Evolutionary conservation across 2,888 invertebrate species (phyloP), one percentile per base, ranked within the genome.

Genomic region (Diabrotica balteata): DNA sequence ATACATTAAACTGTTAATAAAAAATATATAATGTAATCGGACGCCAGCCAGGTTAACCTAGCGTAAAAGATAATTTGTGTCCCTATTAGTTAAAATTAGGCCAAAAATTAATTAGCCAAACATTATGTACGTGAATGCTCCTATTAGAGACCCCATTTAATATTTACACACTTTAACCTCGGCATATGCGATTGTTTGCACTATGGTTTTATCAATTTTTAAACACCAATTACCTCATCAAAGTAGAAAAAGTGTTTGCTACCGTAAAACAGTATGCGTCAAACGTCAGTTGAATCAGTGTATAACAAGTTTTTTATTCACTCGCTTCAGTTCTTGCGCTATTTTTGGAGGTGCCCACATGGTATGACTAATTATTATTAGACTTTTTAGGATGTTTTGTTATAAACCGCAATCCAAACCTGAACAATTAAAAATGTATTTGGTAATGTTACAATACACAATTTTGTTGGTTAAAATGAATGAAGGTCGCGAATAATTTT

Each of bases 181-280:
- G 42, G 57, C 67, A 72, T 68, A 70, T 68, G 72, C 62, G 63
- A 43, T 43, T 72, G 68, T 72, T 72, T 72, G 58, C 59, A 62
- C 57, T 63, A 60, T 50, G 50, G 50, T 47, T 64, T 72, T 72
- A 72, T 72, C 70, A 59, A 50, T 55, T 66, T 70, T 72, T 68
- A 69, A 69, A 62, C 72, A 67, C 51, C 66, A 69, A 72, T 72
- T 71, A 72, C 45, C 17, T 47, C 32, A 9, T 47, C 63, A 59
- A 64, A 50, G 67, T 67, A 62, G 55, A 64, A 66, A 63, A 64
- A 66, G 66, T 63, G 45, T 62, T 46, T 50, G 55, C 63, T 61
- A 58, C 57, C 11, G 59, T 42, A 32, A 7, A 53, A 59, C 43
- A 63, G 49, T 55, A 7, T 46, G 50, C 17, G 17, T 63, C 42